Percentiles rank a stretch among this genome's conserved stretches.
Conservation (phyloP, 64 coral and sea anemone genomes). For the Dendrophyllia cribrosa region DNA sequence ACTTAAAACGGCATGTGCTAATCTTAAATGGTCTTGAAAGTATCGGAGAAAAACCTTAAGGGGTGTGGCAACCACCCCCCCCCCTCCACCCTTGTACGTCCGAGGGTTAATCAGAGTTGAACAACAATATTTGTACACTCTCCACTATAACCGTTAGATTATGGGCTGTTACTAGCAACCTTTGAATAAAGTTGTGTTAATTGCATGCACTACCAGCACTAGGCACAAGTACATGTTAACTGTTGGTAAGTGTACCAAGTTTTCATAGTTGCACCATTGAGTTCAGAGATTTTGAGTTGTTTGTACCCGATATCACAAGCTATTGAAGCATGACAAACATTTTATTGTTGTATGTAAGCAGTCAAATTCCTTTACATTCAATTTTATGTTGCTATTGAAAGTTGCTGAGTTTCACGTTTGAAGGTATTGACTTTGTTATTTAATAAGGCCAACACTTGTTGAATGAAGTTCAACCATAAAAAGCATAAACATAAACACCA, state of each 20-base stretch:
- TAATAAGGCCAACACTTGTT: too few relatives aligned
- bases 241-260: neutral
- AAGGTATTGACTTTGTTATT: conserved; percentile 45
- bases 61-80: too few relatives aligned
- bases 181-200: conserved; percentile 9
- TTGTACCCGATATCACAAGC: neutral
- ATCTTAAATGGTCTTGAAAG: too few relatives aligned
- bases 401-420: conserved; percentile 34
- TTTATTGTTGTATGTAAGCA: conserved; percentile 27
- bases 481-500: too few relatives aligned
- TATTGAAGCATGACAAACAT: neutral
- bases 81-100: too few relatives aligned
- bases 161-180: conserved; percentile 51
- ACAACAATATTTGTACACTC: conserved; percentile 45
- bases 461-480: too few relatives aligned
- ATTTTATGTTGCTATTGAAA: conserved; percentile 33
- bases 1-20: too few relatives aligned
- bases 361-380: neutral
- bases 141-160: conserved; percentile 18
- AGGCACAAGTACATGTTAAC: conserved; percentile 7
- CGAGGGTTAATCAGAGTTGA: conserved; percentile 37
- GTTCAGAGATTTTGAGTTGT: conserved; percentile 6
- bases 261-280: neutral
- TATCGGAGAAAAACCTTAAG: too few relatives aligned
- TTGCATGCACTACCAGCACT: conserved; percentile 5